Percentiles rank a stretch among this genome's conserved stretches.
Evolutionary conservation across 2,888 invertebrate species (phyloP).

Genomic region (Luperina testacea): DNA sequence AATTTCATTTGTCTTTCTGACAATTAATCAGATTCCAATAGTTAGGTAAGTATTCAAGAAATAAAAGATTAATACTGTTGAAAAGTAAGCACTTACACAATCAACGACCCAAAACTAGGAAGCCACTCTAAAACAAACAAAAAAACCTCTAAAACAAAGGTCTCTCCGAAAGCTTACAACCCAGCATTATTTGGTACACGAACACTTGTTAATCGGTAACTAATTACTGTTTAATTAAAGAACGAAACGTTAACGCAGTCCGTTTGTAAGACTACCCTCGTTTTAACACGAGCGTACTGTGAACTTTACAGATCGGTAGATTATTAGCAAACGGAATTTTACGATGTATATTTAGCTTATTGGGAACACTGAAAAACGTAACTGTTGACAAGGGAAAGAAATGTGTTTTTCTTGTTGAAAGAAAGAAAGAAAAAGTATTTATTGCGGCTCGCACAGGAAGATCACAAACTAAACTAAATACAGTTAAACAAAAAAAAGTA

Average conservation of each 20-base stretch:
- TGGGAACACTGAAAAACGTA: background rate
- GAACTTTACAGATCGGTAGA: conserved; percentile 51
- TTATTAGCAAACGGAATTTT: conserved; percentile 54
- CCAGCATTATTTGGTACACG: conserved; percentile 65
- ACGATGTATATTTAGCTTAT: conserved; percentile 14
- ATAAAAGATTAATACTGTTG: background rate
- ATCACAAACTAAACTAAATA: no score
- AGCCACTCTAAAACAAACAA: background rate
- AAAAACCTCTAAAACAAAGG: conserved; percentile 19
- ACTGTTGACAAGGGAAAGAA: no score
- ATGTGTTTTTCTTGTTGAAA: no score
- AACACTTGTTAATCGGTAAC: conserved; percentile 78
- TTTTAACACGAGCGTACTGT: conserved; percentile 39
- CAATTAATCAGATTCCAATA: background rate
- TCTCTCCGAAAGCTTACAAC: conserved; percentile 50
- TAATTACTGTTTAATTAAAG: conserved; percentile 85
- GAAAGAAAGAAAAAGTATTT: no score
- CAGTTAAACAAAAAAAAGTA: no score
- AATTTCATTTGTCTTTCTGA: background rate
- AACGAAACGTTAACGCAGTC: conserved; percentile 65
- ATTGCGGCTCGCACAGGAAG: no score
- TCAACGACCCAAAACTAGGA: background rate
- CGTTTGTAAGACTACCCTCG: conserved; percentile 58
- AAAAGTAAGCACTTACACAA: background rate
- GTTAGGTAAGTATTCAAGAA: background rate